Evolutionary conservation across 2,888 invertebrate species (phyloP).

Genomic region (Drosophila niveifrons): DNA sequence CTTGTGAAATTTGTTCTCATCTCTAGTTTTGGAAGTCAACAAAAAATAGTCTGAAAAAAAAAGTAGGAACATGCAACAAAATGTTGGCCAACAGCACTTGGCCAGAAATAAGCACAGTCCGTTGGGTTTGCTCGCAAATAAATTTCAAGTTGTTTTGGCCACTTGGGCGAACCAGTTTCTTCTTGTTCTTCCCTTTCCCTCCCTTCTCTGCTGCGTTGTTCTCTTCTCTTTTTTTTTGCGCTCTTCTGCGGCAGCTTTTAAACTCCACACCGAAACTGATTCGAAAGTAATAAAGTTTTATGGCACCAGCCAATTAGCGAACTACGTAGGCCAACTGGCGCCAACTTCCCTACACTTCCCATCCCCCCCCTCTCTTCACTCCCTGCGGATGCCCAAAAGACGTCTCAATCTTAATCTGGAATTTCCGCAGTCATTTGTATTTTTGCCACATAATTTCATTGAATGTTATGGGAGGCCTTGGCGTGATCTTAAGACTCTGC

Average conservation of each 20-base stretch:
- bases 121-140: conserved; percentile 22
- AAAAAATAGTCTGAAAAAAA: not conserved
- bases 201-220: not conserved
- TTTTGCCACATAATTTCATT: conserved; percentile 43
- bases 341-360: not conserved
- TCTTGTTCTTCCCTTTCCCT: not conserved
- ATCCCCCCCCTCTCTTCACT: not conserved
- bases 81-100: conserved; percentile 31
- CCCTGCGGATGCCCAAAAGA: too few relatives aligned
- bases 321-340: conserved; percentile 54
- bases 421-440: conserved; percentile 27
- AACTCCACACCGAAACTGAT: conserved; percentile 54
- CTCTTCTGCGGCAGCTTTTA: conserved; percentile 18
- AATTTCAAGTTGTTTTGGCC: conserved; percentile 36
- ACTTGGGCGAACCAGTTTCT: conserved; percentile 39
- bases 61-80: conserved; percentile 41
- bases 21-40: not conserved
- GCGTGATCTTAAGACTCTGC: conserved; percentile 31
- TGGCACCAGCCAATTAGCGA: conserved; percentile 73
- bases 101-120: conserved; percentile 26
- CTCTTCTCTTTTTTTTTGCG: not conserved
- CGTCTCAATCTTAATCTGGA: conserved; percentile 6
- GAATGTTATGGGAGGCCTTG: conserved; percentile 15
- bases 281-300: conserved; percentile 74
- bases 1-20: conserved; percentile 9